These are phyloP conservation scores for Tupaia tana DNA, from an alignment of 2,113 vertebrate genomes.

Conservation along the genomic window DNA sequence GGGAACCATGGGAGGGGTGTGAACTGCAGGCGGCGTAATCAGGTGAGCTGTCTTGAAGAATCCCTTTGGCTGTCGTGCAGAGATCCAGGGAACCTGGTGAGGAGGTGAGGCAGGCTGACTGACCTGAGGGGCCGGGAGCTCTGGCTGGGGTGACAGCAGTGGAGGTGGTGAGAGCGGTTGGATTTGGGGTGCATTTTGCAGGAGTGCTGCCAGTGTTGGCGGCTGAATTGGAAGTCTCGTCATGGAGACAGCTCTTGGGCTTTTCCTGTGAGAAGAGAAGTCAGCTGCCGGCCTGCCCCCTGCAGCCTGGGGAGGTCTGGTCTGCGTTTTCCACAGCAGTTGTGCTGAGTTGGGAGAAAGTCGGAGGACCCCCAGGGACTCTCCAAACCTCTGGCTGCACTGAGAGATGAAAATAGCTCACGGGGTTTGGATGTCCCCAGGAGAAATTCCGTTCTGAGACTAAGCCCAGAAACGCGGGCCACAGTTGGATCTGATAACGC, in stretches of 20 bases:
- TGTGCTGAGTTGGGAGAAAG: not conserved
- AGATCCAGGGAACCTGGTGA: not conserved
- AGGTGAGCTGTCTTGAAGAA: not conserved
- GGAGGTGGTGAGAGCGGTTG: not conserved
- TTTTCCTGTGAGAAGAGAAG: not conserved
- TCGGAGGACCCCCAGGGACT: not conserved
- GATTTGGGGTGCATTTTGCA: not conserved
- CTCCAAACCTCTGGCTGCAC: not conserved
- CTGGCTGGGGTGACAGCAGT: not conserved
- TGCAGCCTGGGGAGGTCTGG: not conserved
- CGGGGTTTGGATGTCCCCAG: not conserved
- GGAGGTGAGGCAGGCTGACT: not conserved
- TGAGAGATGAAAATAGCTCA: not conserved
- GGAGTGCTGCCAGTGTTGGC: not conserved
- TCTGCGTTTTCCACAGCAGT: not conserved
- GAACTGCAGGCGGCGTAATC: not conserved
- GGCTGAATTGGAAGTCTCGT: not conserved
- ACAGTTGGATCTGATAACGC: not conserved
- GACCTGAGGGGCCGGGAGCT: fast-evolving
- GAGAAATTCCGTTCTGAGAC: not conserved
- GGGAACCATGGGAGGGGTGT: not conserved
- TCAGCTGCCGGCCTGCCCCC: not conserved
- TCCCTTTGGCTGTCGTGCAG: not conserved
- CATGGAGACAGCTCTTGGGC: not conserved
- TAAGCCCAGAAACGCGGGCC: not conserved